phyloP scores from a whole-genome alignment of 1,140 invertebrate species.

The Condylostylus longicornis region DNA sequence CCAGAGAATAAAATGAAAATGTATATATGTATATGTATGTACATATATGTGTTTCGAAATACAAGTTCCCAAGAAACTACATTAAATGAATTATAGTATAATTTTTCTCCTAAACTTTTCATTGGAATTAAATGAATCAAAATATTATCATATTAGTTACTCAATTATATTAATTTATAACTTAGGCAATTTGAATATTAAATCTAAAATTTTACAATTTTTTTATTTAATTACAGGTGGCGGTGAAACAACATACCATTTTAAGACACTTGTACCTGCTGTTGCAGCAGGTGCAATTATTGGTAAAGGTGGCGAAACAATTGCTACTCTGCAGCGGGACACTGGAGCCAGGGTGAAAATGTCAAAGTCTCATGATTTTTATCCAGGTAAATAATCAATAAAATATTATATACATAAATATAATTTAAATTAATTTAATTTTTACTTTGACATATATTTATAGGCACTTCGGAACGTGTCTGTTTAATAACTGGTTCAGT shows the following conservation, averaged over 20 bases:
- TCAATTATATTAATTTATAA: too few species aligned
- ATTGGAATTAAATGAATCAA: too few species aligned
- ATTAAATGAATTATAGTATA: too few species aligned
- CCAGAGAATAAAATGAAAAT: too few species aligned
- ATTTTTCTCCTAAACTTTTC: too few species aligned
- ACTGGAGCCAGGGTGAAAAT: slow-evolving; percentile 91
- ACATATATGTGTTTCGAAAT: too few species aligned
- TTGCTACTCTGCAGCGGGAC: slow-evolving; percentile 91
- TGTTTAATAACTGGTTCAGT: slow-evolving; percentile 91
- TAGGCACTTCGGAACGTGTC: slow-evolving; percentile 91
- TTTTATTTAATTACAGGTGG: too few species aligned
- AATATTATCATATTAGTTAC: too few species aligned
- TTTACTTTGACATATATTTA: slow-evolving; percentile 16
- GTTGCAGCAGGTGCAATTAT: slow-evolving; percentile 94
- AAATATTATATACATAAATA: background rate
- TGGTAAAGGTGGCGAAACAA: slow-evolving; percentile 93
- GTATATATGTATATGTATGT: too few species aligned
- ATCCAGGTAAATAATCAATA: slow-evolving; percentile 62
- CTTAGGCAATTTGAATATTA: too few species aligned
- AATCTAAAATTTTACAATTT: too few species aligned
- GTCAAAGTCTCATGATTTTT: slow-evolving; percentile 96
- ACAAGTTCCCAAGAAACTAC: too few species aligned
- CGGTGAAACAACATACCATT: slow-evolving; percentile 68
- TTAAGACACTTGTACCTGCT: slow-evolving; percentile 91
- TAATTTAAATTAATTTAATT: background rate